These are phyloP conservation scores for Mesembrinibis cayennensis DNA, from an alignment of 2,113 vertebrate genomes.

Conservation along the genomic window DNA sequence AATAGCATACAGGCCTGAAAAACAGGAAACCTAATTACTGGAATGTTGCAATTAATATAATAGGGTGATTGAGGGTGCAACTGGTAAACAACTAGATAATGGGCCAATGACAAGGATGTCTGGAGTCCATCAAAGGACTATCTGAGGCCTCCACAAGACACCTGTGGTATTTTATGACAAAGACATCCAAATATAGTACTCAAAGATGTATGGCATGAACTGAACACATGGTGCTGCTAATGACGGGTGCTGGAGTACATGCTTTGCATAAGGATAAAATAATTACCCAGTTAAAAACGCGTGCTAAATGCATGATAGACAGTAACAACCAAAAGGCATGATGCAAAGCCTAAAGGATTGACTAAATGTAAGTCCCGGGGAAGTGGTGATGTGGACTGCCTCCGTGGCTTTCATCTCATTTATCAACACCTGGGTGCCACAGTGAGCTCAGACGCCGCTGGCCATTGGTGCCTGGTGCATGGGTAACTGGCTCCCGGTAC, in stretches of 20 bases:
- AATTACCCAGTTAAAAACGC: background rate
- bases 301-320: background rate
- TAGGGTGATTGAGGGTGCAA: background rate
- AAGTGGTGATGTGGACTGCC: background rate
- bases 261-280: background rate
- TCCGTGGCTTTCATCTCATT: accelerated
- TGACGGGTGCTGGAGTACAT: background rate
- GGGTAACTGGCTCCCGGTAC: background rate
- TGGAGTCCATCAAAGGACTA: background rate
- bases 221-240: background rate
- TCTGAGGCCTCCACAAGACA: background rate
- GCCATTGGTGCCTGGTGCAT: accelerated
- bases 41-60: background rate
- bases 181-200: background rate
- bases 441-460: accelerated
- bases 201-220: background rate
- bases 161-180: background rate
- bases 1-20: background rate
- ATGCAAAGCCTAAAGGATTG: background rate
- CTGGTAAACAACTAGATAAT: background rate
- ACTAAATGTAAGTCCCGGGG: accelerated
- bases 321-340: background rate
- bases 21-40: constrained; percentile 24
- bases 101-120: background rate
- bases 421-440: background rate